Evolutionary conservation across 2,888 invertebrate genomes (phyloP).

Genomic region (Sesia bembeciformis): DNA sequence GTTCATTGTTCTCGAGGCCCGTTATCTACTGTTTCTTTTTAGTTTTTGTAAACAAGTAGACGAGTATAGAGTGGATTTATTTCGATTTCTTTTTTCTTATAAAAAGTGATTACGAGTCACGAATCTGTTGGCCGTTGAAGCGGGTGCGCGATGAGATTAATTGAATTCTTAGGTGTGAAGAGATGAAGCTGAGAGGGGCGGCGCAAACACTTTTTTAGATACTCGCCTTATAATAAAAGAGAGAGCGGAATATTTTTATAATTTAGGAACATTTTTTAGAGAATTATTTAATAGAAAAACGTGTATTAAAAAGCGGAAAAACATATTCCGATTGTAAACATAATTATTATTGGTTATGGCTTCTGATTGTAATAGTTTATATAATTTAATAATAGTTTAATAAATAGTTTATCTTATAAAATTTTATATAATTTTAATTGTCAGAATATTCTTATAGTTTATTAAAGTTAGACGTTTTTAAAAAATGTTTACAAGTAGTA

Average conservation of each 20-base stretch:
- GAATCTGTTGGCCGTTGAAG: conserved; percentile 44
- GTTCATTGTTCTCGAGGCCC: conserved; percentile 39
- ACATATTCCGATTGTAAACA: no score
- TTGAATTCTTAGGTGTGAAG: conserved; percentile 71
- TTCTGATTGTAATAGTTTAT: no score
- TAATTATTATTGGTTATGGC: no score
- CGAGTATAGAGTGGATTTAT: conserved; percentile 25
- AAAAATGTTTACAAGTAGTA: no score
- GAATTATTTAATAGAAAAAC: no score
- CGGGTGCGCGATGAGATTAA: conserved; percentile 55
- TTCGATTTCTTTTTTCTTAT: conserved; percentile 27
- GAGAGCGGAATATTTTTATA: conserved; percentile 7
- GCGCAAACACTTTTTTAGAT: conserved; percentile 31
- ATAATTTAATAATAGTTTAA: no score
- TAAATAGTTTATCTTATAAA: no score
- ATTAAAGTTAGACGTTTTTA: no score
- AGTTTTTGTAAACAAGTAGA: conserved; percentile 35
- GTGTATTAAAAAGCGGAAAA: no score
- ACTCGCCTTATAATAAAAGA: conserved; percentile 14
- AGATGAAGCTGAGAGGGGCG: conserved; percentile 29
- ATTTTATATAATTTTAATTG: no score
- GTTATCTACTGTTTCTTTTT: conserved; percentile 30
- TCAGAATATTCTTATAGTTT: no score
- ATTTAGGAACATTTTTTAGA: no score
- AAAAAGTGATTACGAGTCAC: conserved; percentile 68